Base-by-base conservation (phyloP, 2,888 invertebrate genomes). In the Anthrax anthrax region DNA sequence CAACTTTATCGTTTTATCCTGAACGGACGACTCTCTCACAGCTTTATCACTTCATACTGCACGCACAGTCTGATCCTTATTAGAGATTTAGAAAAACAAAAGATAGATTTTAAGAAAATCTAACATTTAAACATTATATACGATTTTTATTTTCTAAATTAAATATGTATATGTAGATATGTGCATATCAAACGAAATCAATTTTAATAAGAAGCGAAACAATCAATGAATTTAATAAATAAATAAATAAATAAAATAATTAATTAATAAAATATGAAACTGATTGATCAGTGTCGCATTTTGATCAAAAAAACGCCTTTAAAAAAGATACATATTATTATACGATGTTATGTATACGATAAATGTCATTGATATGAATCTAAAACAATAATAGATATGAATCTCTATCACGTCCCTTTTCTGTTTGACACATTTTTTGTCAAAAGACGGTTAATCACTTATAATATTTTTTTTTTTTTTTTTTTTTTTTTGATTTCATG, bases 321-420 rank as follows among this genome's bases (percentile, higher is more conserved):
- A 3, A 12, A 27, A 32, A 38, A 29, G 29, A 46, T 42, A 42
- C 42, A 37, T n/a, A n/a, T n/a, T n/a, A n/a, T n/a, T n/a, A n/a
- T n/a, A n/a, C n/a, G n/a, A n/a, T n/a, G n/a, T n/a, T n/a, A n/a
- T n/a, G n/a, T n/a, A n/a, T n/a, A n/a, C n/a, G n/a, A n/a, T 37
- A 37, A 42, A 42, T 46, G 46, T 46, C 46, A 38, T 12, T 32
- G 12, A 32, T 32, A 12, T 37, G 32, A 46, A 46, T 46, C 46
- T 42, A 23, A n/a, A n/a, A 46, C 46, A 46, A 42, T 42, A 18
- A 38, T 12, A 47, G 51, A 51, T 51, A 47, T 41, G 36, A 47
- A 49, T 51, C 48, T 49, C 45, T 43, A 45, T 49, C 47, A 50
- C 48, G 44, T 50, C 50, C 51, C 48, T 51, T 51, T 51, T 48